Evolutionary conservation across 2,113 vertebrate species (phyloP).

Genomic region (Gadus macrocephalus): DNA sequence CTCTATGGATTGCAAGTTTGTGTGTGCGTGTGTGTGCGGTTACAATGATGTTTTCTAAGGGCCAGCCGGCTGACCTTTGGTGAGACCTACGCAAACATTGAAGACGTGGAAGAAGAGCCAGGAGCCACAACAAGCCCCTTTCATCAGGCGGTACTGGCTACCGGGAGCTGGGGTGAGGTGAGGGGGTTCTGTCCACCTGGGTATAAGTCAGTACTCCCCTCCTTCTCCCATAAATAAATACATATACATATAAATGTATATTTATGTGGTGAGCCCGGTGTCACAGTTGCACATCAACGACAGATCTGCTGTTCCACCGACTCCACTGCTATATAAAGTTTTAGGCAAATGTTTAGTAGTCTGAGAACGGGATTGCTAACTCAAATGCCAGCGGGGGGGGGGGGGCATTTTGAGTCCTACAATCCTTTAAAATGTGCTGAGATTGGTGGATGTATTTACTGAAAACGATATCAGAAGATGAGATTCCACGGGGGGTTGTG

Average conservation of each 20-base stretch:
- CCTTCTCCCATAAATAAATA: too few relatives aligned
- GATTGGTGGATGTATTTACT: constrained; percentile 45
- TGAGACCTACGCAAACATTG: too few relatives aligned
- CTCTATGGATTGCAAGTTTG: background rate
- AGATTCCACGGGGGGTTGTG: constrained; percentile 39
- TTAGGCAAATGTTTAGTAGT: constrained; percentile 42
- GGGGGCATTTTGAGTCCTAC: constrained; percentile 33
- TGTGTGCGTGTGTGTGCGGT: background rate
- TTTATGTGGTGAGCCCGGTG: too few relatives aligned
- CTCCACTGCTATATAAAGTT: constrained; percentile 25
- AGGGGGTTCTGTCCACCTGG: too few relatives aligned
- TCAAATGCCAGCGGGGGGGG: constrained; percentile 1
- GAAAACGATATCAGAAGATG: constrained; percentile 55
- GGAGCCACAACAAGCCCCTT: too few relatives aligned
- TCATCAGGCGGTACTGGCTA: too few relatives aligned
- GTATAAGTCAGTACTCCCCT: too few relatives aligned
- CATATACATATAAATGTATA: too few relatives aligned
- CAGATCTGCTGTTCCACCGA: background rate
- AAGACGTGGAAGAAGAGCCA: too few relatives aligned
- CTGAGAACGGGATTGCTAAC: constrained; percentile 34
- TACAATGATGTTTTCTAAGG: background rate
- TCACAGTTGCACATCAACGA: too few relatives aligned
- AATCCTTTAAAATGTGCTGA: constrained; percentile 39
- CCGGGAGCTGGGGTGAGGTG: too few relatives aligned
- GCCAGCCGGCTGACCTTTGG: too few relatives aligned